These are phyloP conservation scores for Argentina silus DNA, from an alignment of 2,797 vertebrate species.

Conservation along the genomic window DNA sequence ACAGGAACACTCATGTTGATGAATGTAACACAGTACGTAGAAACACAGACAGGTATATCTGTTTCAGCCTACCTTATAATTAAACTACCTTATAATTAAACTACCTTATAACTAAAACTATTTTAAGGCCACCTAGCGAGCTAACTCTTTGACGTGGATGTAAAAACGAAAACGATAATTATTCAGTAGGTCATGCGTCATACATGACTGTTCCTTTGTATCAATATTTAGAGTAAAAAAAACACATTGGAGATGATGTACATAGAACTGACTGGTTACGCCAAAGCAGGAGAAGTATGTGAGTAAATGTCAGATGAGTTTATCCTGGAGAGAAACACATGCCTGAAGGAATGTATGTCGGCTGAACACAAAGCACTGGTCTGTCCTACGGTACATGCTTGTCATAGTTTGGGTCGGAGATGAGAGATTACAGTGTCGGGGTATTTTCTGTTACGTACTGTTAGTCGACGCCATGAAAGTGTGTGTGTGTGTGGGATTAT, in stretches of 20 bases:
- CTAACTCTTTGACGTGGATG: too few relatives aligned
- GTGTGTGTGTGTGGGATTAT: neutral
- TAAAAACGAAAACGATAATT: too few relatives aligned
- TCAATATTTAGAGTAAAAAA: too few relatives aligned
- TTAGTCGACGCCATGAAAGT: neutral
- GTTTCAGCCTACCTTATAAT: too few relatives aligned
- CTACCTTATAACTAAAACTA: too few relatives aligned
- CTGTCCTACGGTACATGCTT: neutral
- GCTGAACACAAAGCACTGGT: neutral
- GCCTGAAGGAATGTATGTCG: slow-evolving; percentile 20
- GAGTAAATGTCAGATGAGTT: slow-evolving; percentile 12
- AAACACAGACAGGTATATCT: neutral
- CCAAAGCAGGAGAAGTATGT: slow-evolving; percentile 10
- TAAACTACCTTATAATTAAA: too few relatives aligned
- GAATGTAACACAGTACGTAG: neutral
- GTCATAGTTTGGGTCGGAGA: slow-evolving; percentile 30
- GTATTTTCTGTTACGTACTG: too few relatives aligned
- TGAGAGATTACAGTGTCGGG: slow-evolving; percentile 31
- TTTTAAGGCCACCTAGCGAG: too few relatives aligned
- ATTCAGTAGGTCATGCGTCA: neutral
- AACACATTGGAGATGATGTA: neutral
- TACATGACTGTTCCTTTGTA: neutral
- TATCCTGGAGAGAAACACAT: slow-evolving; percentile 9
- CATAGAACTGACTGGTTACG: slow-evolving; percentile 1
- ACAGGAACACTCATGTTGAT: slow-evolving; percentile 1